These are phyloP conservation scores for Nycteola revayana DNA, from an alignment of 2,888 invertebrate genomes.

Conservation along the genomic window DNA sequence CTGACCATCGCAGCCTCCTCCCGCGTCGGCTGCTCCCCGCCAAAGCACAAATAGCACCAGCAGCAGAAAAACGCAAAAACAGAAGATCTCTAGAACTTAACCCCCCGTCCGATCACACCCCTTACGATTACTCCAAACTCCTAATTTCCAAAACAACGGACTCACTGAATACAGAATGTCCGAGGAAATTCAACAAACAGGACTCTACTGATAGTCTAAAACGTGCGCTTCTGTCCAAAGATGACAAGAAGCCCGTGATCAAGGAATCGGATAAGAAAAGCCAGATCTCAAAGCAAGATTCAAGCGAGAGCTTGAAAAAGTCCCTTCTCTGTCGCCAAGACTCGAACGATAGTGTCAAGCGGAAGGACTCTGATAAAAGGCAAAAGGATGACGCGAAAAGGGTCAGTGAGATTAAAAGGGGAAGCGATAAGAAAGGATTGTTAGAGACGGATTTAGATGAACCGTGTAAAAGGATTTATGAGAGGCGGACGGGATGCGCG, in stretches of 20 bases:
- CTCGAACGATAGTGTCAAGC: constrained; percentile 69
- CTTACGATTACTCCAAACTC: constrained; percentile 73
- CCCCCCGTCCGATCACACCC: constrained; percentile 62
- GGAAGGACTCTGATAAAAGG: constrained; percentile 63
- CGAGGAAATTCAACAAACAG: constrained; percentile 69
- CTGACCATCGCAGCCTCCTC: constrained; percentile 77
- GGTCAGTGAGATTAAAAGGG: constrained; percentile 56
- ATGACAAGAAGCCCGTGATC: constrained; percentile 59
- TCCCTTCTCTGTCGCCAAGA: constrained; percentile 66
- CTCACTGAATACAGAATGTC: constrained; percentile 73
- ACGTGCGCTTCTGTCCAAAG: constrained; percentile 64
- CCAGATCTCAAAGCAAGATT: constrained; percentile 63
- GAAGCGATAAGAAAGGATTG: constrained; percentile 69
- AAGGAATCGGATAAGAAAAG: constrained; percentile 62
- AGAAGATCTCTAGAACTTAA: constrained; percentile 76
- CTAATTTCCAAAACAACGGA: constrained; percentile 77
- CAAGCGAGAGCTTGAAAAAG: constrained; percentile 71
- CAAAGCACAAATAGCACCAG: constrained; percentile 73
- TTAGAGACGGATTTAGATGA: constrained; percentile 71
- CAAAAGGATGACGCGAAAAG: constrained; percentile 60
- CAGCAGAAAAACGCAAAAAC: constrained; percentile 70
- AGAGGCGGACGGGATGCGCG: constrained; percentile 71
- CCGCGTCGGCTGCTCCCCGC: constrained; percentile 71
- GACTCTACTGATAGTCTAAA: constrained; percentile 74
- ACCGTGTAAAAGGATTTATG: constrained; percentile 68